Conservation (phyloP, 2,797 vertebrate species). For the Pteropus rufus region DNA sequence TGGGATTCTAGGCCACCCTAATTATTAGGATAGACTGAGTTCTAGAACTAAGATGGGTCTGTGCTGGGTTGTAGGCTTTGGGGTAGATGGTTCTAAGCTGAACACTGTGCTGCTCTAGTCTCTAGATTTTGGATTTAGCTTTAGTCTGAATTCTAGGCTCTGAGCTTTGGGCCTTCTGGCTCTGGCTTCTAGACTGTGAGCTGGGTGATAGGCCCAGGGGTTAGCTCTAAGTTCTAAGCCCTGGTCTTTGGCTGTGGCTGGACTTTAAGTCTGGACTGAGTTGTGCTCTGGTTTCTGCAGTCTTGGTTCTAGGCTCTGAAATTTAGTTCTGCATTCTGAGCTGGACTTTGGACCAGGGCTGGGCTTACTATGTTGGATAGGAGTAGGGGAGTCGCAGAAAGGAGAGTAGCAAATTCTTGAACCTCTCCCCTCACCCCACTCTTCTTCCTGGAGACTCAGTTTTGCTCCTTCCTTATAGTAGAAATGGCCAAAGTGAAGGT, state of each 20-base stretch:
- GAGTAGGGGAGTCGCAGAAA: background rate
- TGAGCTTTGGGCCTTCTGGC: background rate
- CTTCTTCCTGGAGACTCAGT: background rate
- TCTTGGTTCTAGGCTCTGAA: background rate
- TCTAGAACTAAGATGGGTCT: conserved; percentile 3
- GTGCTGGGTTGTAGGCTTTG: background rate
- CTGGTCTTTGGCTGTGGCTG: background rate
- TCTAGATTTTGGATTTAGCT: background rate
- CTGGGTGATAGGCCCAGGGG: background rate
- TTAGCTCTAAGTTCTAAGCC: background rate
- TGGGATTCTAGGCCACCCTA: background rate
- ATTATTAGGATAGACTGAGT: background rate
- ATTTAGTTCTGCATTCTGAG: background rate
- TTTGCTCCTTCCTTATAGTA: background rate
- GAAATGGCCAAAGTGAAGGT: background rate
- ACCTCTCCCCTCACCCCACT: background rate
- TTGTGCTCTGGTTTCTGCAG: background rate
- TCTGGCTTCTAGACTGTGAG: background rate
- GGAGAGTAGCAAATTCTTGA: background rate
- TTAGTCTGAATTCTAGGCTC: background rate
- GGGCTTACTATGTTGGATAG: background rate
- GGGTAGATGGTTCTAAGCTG: background rate
- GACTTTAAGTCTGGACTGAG: background rate
- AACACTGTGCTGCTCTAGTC: background rate
- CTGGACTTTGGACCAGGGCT: background rate